Evolutionary conservation across 2,797 vertebrate genomes (phyloP).

Genomic region (Potorous gilbertii): DNA sequence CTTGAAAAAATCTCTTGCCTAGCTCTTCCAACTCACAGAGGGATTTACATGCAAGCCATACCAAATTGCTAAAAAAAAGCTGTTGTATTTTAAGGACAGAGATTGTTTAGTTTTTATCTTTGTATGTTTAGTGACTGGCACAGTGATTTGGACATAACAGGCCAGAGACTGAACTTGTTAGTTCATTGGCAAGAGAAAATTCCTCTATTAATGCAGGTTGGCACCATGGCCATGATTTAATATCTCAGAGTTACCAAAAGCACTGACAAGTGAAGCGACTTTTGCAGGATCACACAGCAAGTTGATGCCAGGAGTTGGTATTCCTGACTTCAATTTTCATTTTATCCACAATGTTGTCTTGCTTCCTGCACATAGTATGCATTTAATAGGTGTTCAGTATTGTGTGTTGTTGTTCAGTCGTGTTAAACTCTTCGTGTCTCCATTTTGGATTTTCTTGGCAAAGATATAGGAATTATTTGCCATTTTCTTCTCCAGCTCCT

Average conservation of each 20-base stretch:
- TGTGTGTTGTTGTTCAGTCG: too few relatives aligned
- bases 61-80: background rate
- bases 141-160: background rate
- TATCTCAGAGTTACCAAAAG: background rate
- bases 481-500: too few relatives aligned
- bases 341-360: background rate
- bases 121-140: background rate
- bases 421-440: too few relatives aligned
- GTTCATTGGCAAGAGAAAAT: background rate
- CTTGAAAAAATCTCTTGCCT: background rate
- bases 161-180: background rate
- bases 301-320: background rate
- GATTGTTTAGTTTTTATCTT: background rate
- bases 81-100: background rate
- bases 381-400: background rate
- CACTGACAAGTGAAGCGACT: background rate
- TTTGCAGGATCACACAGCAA: background rate
- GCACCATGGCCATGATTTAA: background rate
- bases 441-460: too few relatives aligned
- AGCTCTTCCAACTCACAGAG: background rate
- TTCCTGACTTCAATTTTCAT: background rate
- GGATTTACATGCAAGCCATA: background rate
- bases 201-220: background rate
- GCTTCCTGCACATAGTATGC: background rate
- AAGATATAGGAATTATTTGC: too few relatives aligned